Conservation (phyloP, 2,888 invertebrate species). For the Philaethria dido region DNA sequence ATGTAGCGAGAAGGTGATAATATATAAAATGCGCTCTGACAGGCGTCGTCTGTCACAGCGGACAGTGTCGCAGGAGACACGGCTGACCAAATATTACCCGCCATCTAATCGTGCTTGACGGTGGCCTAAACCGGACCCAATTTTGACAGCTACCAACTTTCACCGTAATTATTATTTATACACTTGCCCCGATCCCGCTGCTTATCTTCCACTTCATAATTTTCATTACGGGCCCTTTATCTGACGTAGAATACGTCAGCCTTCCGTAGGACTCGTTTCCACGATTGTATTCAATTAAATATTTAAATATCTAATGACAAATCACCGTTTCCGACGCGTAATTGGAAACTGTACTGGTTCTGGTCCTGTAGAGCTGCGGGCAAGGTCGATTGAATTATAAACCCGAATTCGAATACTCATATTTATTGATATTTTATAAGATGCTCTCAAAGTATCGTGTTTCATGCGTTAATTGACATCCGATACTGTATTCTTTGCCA, state of each 20-base stretch:
- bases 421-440: slow-evolving; percentile 33
- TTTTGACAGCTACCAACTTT: slow-evolving; percentile 71
- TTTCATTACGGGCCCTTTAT: slow-evolving; percentile 50
- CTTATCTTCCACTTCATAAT: slow-evolving; percentile 52
- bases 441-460: slow-evolving; percentile 33
- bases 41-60: slow-evolving; percentile 39
- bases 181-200: slow-evolving; percentile 42
- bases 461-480: slow-evolving; percentile 38
- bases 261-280: slow-evolving; percentile 18
- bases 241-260: slow-evolving; percentile 43
- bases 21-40: slow-evolving; percentile 50
- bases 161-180: slow-evolving; percentile 80
- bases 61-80: slow-evolving; percentile 44
- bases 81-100: slow-evolving; percentile 67
- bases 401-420: slow-evolving; percentile 22
- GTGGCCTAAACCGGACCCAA: slow-evolving; percentile 53
- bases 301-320: slow-evolving; percentile 40
- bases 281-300: slow-evolving; percentile 39
- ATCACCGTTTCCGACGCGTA: slow-evolving; percentile 35
- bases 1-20: slow-evolving; percentile 40
- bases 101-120: slow-evolving; percentile 57
- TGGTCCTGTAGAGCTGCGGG: slow-evolving; percentile 12
- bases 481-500: slow-evolving; percentile 24
- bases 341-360: slow-evolving; percentile 34
- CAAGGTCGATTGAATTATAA: slow-evolving; percentile 33